Evolutionary conservation across 2,888 invertebrate species (phyloP), one percentile per base, ranked within the genome.

Genomic region (Trissonchulus latispiculum): DNA sequence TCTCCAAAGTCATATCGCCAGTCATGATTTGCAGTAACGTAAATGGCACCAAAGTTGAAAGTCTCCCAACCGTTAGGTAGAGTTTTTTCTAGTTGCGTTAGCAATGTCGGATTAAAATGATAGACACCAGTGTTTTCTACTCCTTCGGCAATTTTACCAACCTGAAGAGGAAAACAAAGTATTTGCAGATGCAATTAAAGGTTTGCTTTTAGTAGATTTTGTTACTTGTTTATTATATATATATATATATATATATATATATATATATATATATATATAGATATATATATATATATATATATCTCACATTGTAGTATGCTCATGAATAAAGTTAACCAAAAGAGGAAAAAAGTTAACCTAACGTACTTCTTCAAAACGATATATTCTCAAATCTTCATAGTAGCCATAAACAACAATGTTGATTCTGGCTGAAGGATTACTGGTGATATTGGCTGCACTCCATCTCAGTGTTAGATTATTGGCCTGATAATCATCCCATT

Each of bases 331-430:
- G n/a, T n/a, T n/a, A n/a, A n/a, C n/a, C n/a, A n/a, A n/a, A n/a
- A n/a, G n/a, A n/a, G n/a, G n/a, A n/a, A n/a, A n/a, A n/a, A n/a
- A n/a, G n/a, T n/a, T n/a, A n/a, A n/a, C n/a, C n/a, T n/a, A n/a
- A n/a, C n/a, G n/a, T n/a, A 80, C 68, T 67, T 75, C 75, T 59
- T 75, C 77, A 71, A 78, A 73, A 78, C 69, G 78, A 78, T 36
- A 78, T 76, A 36, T 78, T 72, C 77, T 77, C 31, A 80, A 78
- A 70, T 81, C 81, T 75, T 81, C 81, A 80, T 80, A 81, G 71
- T 81, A 81, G 15, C 81, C 81, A 75, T 77, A 78, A 37, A 81
- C 66, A 37, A 77, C 77, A 28, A 81, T 79, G 74, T 81, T 79
- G 15, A 81, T 78, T 64, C 77, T 72, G 0, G 80, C 77, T 61